Base-by-base conservation (phyloP, 2,113 vertebrate genomes). In the Jacana jacana region DNA sequence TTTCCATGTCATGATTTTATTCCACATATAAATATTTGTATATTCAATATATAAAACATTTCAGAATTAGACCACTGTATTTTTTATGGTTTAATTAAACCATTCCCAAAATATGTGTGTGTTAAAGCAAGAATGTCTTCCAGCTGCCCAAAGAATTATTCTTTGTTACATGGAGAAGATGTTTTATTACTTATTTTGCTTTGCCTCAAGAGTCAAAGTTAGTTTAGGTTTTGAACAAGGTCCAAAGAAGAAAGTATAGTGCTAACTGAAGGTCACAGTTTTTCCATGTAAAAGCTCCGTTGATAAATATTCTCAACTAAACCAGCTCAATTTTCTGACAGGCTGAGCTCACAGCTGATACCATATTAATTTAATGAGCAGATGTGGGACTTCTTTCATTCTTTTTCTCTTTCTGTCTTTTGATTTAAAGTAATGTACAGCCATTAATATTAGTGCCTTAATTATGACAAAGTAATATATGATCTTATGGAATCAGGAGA, bases 61-160 rank as follows among this genome's bases (percentile, higher is more conserved):
- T 94, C 70, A 83, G 51, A 65, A 83, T 51, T 82, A 88, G 57
- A 81, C 31, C 24, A 86, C 52, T 70, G 16, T 52, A 11, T 60
- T 88, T 94, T 94, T 83, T 91, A 75, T 72, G 24, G 13, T 88
- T 95, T 96, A 75, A 88, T 95, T 79, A 90, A 94, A 81, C 20
- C 11, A 27, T 95, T 81, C 63, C 19, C 28, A 46, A 93, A 96
- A 95, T 93, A 81, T 63, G 35, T 35, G n/a, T 60, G 39, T 72
- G 7, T 76, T 87, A 63, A 54, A 86, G 10, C 35, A 72, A 18
- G 17, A 87, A 65, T 3, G 30, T 81, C 35, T 89, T 89, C 71
- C 63, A 86, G 28, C 31, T 1, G 3, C 69, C 39, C 2, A 4
- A 81, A 78, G 60, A 94, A 81, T 87, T 89, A 88, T 86, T 86